Base-by-base conservation (phyloP, 1,140 invertebrate genomes). In the Linepithema humile region DNA sequence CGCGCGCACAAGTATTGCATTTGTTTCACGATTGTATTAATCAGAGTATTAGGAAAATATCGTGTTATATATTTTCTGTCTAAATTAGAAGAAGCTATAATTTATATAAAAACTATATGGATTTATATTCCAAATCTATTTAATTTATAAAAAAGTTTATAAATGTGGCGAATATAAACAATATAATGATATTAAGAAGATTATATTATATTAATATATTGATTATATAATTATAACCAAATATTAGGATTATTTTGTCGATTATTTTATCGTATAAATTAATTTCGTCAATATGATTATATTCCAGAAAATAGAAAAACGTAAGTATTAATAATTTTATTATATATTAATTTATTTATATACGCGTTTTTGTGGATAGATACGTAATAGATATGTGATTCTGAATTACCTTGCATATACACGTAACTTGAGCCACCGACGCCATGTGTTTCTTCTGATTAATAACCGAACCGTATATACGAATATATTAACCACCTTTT, bases 351-450 rank as follows among this genome's bases (percentile, higher is more conserved):
- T n/a, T n/a, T n/a, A n/a, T n/a, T n/a, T n/a, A n/a, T n/a, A n/a
- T n/a, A n/a, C n/a, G n/a, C n/a, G n/a, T n/a, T n/a, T n/a, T n/a
- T n/a, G n/a, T n/a, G n/a, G n/a, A n/a, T n/a, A n/a, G n/a, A n/a
- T 70, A 70, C n/a, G 7, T 20, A 0, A 50, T 15, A 10, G 26
- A 20, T 26, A 10, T 6, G 64, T n/a, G 15, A 55, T 78, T 78
- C 62, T 78, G 75, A 78, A 78, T 78, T 78, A 78, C 12, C 75
- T 78, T 12, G 35, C 43, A 74, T 32, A 26, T 15, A 10, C 26
- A 50, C 32, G 6, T 15, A n/a, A 12, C 38, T 55, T 78, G 48
- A 26, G 35, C 35, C 12, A 9, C 9, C 15, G 10, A 50, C 20
- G n/a, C 69, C 32, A 55, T 40, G 20, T 69, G 35, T 40, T 29